These are phyloP conservation scores for Drosophila neocordata DNA, from an alignment of 1,140 invertebrate genomes.

Conservation along the genomic window DNA sequence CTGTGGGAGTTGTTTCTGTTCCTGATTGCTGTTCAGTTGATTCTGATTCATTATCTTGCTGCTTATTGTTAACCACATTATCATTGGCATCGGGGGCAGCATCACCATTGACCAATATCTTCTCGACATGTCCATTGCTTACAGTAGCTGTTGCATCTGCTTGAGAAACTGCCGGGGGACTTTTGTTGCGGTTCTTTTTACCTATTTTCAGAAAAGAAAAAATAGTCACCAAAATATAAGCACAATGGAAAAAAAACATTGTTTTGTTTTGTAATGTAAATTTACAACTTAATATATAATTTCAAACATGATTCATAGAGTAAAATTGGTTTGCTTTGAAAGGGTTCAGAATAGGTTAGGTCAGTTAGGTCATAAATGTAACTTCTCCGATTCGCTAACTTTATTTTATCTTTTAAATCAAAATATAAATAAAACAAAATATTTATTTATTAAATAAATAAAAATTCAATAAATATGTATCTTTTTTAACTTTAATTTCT, in stretches of 20 bases:
- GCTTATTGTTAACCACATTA: constrained; percentile 39
- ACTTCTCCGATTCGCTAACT: too few relatives aligned
- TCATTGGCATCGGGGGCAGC: constrained; percentile 55
- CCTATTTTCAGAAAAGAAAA: constrained; percentile 30
- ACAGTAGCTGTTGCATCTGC: constrained; percentile 21
- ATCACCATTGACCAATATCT: constrained; percentile 26
- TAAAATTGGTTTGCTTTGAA: too few relatives aligned
- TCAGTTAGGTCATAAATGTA: too few relatives aligned
- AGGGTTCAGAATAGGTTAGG: too few relatives aligned
- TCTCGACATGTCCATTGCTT: constrained; percentile 62
- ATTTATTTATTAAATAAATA: too few relatives aligned
- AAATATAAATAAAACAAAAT: too few relatives aligned
- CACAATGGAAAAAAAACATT: neutral
- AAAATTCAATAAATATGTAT: too few relatives aligned
- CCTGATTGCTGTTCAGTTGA: neutral
- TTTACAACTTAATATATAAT: too few relatives aligned
- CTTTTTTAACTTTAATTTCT: too few relatives aligned
- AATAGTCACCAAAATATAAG: neutral
- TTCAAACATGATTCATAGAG: too few relatives aligned
- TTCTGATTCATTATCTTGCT: constrained; percentile 12
- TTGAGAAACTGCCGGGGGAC: constrained; percentile 41
- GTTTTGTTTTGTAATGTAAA: neutral
- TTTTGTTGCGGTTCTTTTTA: constrained; percentile 74
- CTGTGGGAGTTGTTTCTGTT: constrained; percentile 1
- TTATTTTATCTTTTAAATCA: too few relatives aligned